phyloP scores from a whole-genome alignment of 1,140 invertebrate genomes.

The Trichonephila inaurata region DNA sequence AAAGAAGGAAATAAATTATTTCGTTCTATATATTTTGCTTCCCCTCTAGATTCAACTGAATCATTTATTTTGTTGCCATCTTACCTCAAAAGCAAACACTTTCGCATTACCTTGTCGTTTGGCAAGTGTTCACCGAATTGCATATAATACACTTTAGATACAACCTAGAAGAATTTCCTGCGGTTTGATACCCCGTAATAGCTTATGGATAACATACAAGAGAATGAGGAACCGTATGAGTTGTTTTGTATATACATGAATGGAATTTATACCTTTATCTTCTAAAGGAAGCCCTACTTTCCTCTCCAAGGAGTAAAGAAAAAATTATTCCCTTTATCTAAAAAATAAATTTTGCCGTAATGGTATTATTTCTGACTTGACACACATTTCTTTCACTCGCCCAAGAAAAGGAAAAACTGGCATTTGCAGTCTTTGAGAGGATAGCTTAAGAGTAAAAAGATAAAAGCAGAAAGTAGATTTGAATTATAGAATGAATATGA shows the following conservation, averaged over 20 bases:
- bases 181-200: constrained; percentile 50
- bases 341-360: neutral
- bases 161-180: constrained; percentile 1
- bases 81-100: neutral
- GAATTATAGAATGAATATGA: neutral
- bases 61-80: constrained; percentile 57
- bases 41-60: constrained; percentile 29
- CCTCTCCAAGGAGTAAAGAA: neutral
- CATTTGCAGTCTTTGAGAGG: neutral
- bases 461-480: neutral
- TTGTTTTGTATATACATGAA: constrained; percentile 38
- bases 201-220: neutral
- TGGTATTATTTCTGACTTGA: neutral
- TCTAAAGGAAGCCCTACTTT: neutral
- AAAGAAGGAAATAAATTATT: neutral
- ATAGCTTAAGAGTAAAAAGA: neutral
- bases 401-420: neutral
- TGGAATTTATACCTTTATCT: constrained; percentile 76
- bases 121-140: neutral
- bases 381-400: neutral
- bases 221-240: neutral
- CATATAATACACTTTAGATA: constrained; percentile 1
- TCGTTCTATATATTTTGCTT: neutral
- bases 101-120: constrained; percentile 2
- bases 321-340: neutral